Conservation (phyloP, 2,888 invertebrate genomes). For the Macaria notata region DNA sequence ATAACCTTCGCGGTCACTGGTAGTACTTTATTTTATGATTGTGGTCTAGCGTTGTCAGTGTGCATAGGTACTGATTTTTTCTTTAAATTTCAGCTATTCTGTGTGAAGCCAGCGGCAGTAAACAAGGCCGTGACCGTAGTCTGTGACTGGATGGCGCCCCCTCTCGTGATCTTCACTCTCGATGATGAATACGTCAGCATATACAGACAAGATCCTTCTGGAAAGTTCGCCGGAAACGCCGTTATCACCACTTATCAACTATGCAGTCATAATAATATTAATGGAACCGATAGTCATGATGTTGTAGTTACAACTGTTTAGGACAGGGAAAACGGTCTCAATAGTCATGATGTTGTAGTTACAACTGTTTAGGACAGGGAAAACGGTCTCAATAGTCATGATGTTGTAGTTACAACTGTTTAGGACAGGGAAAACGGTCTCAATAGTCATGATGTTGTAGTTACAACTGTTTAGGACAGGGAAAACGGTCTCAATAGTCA, state of each 20-base stretch:
- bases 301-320: conserved; percentile 11
- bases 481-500: not conserved
- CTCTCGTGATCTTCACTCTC: conserved; percentile 62
- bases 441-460: conserved; percentile 10
- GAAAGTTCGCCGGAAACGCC: conserved; percentile 58
- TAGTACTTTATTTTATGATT: too few species aligned
- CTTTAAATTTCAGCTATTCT: conserved; percentile 53
- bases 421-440: too few species aligned
- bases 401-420: conserved; percentile 13
- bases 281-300: conserved; percentile 1
- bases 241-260: conserved; percentile 64
- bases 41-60: too few species aligned
- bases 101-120: conserved; percentile 60
- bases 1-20: too few species aligned
- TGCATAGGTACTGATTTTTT: too few species aligned
- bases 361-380: not conserved
- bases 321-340: too few species aligned
- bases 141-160: conserved; percentile 70
- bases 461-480: not conserved
- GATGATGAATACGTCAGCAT: conserved; percentile 68
- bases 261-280: conserved; percentile 54
- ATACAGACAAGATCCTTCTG: conserved; percentile 60
- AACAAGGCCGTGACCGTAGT: conserved; percentile 59
- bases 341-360: conserved; percentile 10
- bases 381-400: not conserved